Conservation (phyloP, 1,140 invertebrate species). For the Chymomyza costata region DNA sequence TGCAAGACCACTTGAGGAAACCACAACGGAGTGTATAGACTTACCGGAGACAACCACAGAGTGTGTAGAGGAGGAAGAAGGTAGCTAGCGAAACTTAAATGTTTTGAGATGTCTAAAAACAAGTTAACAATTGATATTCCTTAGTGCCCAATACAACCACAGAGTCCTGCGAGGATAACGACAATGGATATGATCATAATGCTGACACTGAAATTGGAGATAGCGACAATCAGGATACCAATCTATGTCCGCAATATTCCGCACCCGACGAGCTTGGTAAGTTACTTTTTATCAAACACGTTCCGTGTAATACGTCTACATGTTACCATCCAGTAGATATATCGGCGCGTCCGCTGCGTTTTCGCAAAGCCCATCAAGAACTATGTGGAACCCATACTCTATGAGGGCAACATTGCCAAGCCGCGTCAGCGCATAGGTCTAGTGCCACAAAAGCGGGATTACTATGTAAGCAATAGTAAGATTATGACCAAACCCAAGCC, state of each 20-base stretch:
- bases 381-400: slow-evolving; percentile 55
- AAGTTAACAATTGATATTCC: no score
- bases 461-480: slow-evolving; percentile 50
- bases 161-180: slow-evolving; percentile 9
- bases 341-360: slow-evolving; percentile 4
- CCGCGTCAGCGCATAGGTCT: slow-evolving; percentile 28
- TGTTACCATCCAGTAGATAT: no score
- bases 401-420: slow-evolving; percentile 48
- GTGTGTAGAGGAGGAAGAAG: background rate
- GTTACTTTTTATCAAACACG: no score
- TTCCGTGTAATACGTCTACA: no score
- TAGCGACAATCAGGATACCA: slow-evolving; percentile 37
- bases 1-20: slow-evolving; percentile 10
- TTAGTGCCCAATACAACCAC: no score
- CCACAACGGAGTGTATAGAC: slow-evolving; percentile 18
- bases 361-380: slow-evolving; percentile 48
- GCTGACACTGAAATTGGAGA: background rate
- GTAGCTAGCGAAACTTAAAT: no score
- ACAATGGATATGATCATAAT: no score
- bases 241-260: slow-evolving; percentile 49
- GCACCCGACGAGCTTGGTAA: slow-evolving; percentile 26
- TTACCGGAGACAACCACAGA: slow-evolving; percentile 14
- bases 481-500: slow-evolving; percentile 42
- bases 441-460: slow-evolving; percentile 28
- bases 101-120: no score